Evolutionary conservation across 2,797 vertebrate species (phyloP), one percentile per base, ranked within the genome.

Genomic region (Tenualosa thibaudeaui): DNA sequence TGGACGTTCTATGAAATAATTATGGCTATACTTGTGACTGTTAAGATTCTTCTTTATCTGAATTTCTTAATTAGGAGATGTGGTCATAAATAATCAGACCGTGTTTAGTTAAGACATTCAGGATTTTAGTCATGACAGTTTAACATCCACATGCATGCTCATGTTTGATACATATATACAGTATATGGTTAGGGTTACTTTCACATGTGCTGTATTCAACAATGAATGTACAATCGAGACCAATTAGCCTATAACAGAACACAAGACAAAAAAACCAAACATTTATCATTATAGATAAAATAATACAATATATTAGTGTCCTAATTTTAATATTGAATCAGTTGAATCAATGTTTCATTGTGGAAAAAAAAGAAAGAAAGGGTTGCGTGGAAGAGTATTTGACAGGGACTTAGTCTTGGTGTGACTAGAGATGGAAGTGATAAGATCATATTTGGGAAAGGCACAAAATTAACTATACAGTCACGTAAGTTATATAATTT

Each of bases 361-460:
- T 4, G 46, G 46, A 46, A 46, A 46, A 46, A 46, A 46, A 4
- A 7, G 46, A 7, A 46, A 4, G 7, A 46, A 46, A 46, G 2
- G 46, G 46, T 5, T 17, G 58, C 53, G 31, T 15, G 26, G 37
- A 54, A 68, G 83, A 81, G 75, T 81, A 84, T 84, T 53, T 26
- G 51, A 58, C 53, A 49, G 75, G 53, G 37, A 24, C 40, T 81
- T 2, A 7, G 26, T 37, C 3, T 68, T 40, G 15, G 91, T 90
- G 92, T 91, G 91, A 83, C 0, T 60, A 0, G n/a, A 22, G 58
- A 62, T 85, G 86, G 22, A 54, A 7, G 3, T 2, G 0, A 2
- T 71, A 58, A 88, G 81, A 82, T 93, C 26, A 4, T 90, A 71
- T 92, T 92, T 89, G 90, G 88, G 4, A 85, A 81, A 78, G 90